Conservation (phyloP, 2,888 invertebrate genomes). For the Nymphalis urticae region DNA sequence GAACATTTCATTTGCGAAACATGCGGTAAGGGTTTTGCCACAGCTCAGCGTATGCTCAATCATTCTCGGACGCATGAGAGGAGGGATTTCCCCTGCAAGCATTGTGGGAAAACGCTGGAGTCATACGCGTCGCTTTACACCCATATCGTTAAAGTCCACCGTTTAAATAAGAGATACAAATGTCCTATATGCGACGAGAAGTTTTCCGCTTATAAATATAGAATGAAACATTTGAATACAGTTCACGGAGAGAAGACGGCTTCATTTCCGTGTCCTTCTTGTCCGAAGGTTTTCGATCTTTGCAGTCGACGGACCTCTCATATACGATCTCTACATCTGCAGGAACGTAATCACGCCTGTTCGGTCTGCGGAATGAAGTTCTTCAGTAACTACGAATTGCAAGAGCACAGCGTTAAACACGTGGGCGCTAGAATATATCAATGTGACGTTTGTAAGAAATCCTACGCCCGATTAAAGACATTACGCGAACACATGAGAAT, state of each 20-base stretch:
- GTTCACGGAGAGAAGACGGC: slow-evolving; percentile 71
- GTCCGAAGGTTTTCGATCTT: slow-evolving; percentile 69
- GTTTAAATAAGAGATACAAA: slow-evolving; percentile 69
- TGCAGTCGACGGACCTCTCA: slow-evolving; percentile 72
- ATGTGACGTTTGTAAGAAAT: slow-evolving; percentile 78
- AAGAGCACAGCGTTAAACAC: slow-evolving; percentile 80
- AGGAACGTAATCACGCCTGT: slow-evolving; percentile 76
- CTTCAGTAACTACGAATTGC: slow-evolving; percentile 78
- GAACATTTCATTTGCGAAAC: slow-evolving; percentile 74
- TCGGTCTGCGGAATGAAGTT: slow-evolving; percentile 78
- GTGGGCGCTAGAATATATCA: slow-evolving; percentile 78
- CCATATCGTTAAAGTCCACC: slow-evolving; percentile 67
- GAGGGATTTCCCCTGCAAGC: slow-evolving; percentile 68
- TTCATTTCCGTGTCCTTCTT: slow-evolving; percentile 68
- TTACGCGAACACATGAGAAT: slow-evolving; percentile 74
- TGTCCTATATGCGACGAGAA: slow-evolving; percentile 75
- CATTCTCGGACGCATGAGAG: slow-evolving; percentile 68
- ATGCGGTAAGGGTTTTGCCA: slow-evolving; percentile 73
- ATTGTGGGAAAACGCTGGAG: slow-evolving; percentile 61
- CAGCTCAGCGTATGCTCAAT: slow-evolving; percentile 69
- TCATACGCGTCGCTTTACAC: slow-evolving; percentile 65
- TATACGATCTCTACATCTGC: slow-evolving; percentile 68
- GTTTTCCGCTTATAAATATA: slow-evolving; percentile 69
- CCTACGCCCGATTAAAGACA: slow-evolving; percentile 73
- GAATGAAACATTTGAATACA: slow-evolving; percentile 65